Conservation (phyloP, 2,113 vertebrate species). For the Microtus oregoni region DNA sequence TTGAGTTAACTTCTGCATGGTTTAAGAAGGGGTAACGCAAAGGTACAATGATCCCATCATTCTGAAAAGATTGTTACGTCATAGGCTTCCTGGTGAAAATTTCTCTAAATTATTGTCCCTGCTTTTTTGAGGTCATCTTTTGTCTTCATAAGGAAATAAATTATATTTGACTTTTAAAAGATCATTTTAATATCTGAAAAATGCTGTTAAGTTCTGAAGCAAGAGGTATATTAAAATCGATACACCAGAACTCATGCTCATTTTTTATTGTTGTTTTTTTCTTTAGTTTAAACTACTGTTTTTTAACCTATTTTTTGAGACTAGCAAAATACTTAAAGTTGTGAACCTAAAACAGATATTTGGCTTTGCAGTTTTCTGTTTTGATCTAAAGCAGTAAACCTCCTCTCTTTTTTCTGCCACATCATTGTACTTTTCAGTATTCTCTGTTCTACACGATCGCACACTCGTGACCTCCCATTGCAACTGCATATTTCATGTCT, state of each 20-base stretch:
- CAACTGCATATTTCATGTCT: neutral
- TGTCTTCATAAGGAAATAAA: neutral
- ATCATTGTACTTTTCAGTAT: constrained; percentile 44
- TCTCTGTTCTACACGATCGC: constrained; percentile 35
- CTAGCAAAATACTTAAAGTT: constrained; percentile 16
- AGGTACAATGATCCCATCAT: neutral
- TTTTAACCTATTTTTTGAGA: constrained; percentile 8
- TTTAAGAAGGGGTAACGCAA: neutral
- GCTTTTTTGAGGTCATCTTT: neutral
- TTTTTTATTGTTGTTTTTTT: neutral
- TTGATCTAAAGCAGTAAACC: constrained; percentile 48
- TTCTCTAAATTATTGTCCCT: neutral
- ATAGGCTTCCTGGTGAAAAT: neutral
- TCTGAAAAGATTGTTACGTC: neutral
- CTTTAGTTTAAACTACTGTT: neutral
- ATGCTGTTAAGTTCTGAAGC: neutral
- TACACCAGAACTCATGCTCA: neutral
- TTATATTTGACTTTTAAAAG: constrained; percentile 27
- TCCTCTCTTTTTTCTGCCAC: neutral
- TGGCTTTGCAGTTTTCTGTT: constrained; percentile 18
- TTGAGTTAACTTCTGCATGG: neutral
- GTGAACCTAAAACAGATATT: neutral
- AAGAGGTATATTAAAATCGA: constrained; percentile 32
- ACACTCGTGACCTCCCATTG: neutral
- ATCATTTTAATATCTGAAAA: constrained; percentile 56